These are phyloP conservation scores for Sinocyclocheilus rhinocerous DNA, from an alignment of 2,113 vertebrate genomes.

Conservation along the genomic window DNA sequence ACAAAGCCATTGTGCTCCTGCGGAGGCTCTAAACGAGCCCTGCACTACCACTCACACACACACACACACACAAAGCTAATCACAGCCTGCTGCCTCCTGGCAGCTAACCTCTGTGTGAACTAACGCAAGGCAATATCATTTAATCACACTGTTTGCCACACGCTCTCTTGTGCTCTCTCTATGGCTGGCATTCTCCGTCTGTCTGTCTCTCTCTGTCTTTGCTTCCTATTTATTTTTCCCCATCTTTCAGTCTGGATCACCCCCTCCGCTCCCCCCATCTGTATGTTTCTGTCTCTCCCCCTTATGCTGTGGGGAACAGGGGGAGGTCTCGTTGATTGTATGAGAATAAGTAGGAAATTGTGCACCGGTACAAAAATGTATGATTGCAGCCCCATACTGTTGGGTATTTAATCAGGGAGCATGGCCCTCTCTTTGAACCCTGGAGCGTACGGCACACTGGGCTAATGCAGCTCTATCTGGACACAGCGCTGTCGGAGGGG, in stretches of 20 bases:
- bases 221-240: constrained; percentile 22
- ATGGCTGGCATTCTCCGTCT: constrained; percentile 35
- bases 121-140: constrained; percentile 83
- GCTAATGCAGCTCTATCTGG: constrained; percentile 48
- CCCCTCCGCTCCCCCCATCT: not conserved
- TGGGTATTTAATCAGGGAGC: constrained; percentile 55
- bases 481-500: constrained; percentile 40
- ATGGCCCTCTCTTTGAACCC: constrained; percentile 36
- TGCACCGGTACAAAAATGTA: constrained; percentile 59
- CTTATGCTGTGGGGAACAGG: constrained; percentile 62
- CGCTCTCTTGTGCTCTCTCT: constrained; percentile 52
- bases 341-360: constrained; percentile 69
- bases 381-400: constrained; percentile 42
- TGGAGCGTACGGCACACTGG: constrained; percentile 39
- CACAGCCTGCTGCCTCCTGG: constrained; percentile 80
- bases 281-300: constrained; percentile 25
- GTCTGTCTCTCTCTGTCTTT: constrained; percentile 62
- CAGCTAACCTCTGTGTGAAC: constrained; percentile 84
- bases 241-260: not conserved
- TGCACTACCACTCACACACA: constrained; percentile 18
- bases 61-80: constrained; percentile 72
- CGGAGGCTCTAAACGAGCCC: constrained; percentile 57
- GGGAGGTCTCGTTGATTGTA: constrained; percentile 44
- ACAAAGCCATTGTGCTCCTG: constrained; percentile 68
- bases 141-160: constrained; percentile 76